phyloP scores from a whole-genome alignment of 2,113 vertebrate genomes.

The Morphnarchus princeps region DNA sequence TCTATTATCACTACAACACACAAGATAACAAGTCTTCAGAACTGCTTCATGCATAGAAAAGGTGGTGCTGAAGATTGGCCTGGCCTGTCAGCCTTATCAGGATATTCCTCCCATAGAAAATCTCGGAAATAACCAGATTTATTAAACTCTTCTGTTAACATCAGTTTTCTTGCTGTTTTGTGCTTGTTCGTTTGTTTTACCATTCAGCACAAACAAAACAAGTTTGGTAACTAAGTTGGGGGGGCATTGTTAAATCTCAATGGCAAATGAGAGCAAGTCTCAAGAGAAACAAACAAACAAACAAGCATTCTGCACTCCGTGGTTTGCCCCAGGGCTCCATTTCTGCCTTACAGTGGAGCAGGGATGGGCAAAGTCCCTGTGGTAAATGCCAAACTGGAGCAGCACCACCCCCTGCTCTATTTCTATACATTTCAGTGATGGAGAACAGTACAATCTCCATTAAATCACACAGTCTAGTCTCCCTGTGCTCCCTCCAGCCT shows the following conservation, averaged over 20 bases:
- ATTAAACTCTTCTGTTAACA: not conserved
- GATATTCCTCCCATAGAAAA: not conserved
- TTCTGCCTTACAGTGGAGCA: not conserved
- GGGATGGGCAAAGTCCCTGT: not conserved
- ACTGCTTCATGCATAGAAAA: not conserved
- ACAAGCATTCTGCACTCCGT: rapidly evolving
- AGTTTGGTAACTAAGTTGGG: not conserved
- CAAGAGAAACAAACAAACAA: not conserved
- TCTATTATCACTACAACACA: not conserved
- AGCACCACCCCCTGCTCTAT: not conserved
- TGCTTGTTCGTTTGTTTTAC: not conserved
- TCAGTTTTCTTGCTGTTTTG: not conserved
- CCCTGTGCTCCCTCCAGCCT: not conserved
- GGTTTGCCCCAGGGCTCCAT: not conserved
- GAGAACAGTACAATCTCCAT: not conserved
- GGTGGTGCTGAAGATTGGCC: not conserved
- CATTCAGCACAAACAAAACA: not conserved
- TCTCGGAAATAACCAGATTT: not conserved
- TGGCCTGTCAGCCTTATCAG: not conserved
- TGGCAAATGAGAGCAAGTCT: not conserved
- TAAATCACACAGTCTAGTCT: rapidly evolving
- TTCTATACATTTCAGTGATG: not conserved
- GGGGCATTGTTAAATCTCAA: not conserved
- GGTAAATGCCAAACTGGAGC: not conserved
- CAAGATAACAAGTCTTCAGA: not conserved